Conservation (phyloP, 2,113 vertebrate species). For the Apus apus region DNA sequence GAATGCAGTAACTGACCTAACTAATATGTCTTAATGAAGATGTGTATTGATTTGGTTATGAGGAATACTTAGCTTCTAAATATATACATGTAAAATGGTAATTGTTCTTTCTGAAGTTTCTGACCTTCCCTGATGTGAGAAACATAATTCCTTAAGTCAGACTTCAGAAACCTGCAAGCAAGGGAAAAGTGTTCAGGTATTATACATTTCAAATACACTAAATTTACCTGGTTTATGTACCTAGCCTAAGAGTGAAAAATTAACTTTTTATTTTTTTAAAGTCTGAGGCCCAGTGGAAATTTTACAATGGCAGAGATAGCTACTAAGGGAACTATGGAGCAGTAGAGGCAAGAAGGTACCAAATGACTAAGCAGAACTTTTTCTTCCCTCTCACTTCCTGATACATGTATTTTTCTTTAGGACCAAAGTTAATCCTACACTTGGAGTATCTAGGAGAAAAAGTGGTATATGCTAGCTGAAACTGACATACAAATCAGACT, state of each 20-base stretch:
- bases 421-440: background rate
- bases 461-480: background rate
- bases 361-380: background rate
- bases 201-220: background rate
- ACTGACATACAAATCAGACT: background rate
- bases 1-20: constrained; percentile 3
- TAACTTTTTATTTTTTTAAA: background rate
- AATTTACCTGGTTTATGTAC: background rate
- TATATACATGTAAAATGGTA: background rate
- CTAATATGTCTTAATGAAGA: constrained; percentile 23
- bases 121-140: background rate
- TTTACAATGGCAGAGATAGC: background rate
- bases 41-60: constrained; percentile 36
- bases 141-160: background rate
- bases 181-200: background rate
- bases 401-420: background rate
- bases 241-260: background rate
- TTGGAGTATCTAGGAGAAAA: background rate
- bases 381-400: background rate
- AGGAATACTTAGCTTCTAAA: background rate
- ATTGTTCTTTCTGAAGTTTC: background rate
- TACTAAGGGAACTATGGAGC: background rate
- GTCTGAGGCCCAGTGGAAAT: background rate
- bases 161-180: background rate
- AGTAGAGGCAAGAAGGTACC: background rate